Conservation (phyloP, 2,888 invertebrate species). For the Ochropacha duplaris region DNA sequence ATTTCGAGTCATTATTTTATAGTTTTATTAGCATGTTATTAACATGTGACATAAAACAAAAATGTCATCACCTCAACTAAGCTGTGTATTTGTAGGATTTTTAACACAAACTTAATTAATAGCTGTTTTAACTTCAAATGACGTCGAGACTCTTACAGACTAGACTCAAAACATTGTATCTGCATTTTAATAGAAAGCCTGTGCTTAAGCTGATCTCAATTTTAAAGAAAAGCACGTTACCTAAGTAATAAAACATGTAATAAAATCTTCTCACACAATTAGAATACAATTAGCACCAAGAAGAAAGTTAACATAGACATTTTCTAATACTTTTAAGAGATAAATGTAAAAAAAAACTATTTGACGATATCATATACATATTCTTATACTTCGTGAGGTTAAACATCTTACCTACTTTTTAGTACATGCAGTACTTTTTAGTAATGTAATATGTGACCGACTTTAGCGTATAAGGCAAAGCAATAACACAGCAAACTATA, state of each 20-base stretch:
- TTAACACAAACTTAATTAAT: not conserved
- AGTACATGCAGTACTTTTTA: no score
- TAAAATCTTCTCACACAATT: no score
- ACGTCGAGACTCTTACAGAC: no score
- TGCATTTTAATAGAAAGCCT: no score
- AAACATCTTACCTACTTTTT: no score
- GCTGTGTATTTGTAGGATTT: not conserved
- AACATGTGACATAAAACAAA: not conserved
- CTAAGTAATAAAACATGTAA: no score
- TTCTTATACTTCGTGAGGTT: not conserved
- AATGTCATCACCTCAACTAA: not conserved
- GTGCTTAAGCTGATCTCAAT: no score
- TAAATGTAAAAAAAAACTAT: no score
- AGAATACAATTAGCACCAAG: no score
- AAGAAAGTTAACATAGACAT: not conserved
- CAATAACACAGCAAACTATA: conserved; percentile 33
- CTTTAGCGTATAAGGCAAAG: conserved; percentile 17
- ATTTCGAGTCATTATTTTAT: not conserved
- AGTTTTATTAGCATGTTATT: conserved; percentile 1
- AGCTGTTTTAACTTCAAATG: no score
- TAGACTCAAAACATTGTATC: not conserved
- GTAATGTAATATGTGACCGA: conserved; percentile 1
- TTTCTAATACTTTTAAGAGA: not conserved
- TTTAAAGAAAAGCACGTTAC: no score
- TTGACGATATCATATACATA: no score